Conservation (phyloP, 2,113 vertebrate species). For the Colaptes auratus region DNA sequence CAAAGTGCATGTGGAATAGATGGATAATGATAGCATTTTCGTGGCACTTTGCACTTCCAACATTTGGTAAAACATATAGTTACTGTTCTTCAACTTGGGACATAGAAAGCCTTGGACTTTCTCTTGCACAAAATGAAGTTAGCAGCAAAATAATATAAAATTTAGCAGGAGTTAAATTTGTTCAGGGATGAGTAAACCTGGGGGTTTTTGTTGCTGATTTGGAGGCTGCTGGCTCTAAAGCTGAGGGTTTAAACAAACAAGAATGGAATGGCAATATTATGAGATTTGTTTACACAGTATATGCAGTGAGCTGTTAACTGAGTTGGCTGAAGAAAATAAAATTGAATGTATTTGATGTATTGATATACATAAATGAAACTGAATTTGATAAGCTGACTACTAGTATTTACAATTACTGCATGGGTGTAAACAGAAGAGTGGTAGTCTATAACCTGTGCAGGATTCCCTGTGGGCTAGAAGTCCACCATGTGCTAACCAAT, state of each 20-base stretch:
- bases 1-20: background rate
- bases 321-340: slow-evolving; percentile 29
- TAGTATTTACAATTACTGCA: background rate
- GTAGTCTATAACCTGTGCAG: background rate
- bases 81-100: background rate
- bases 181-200: slow-evolving; percentile 34
- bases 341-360: background rate
- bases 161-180: slow-evolving; percentile 27
- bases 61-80: background rate
- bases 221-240: slow-evolving; percentile 10
- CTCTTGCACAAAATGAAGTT: background rate
- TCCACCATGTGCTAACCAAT: fast-evolving
- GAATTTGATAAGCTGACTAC: background rate
- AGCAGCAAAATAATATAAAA: slow-evolving; percentile 13
- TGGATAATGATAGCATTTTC: background rate
- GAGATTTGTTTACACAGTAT: slow-evolving; percentile 38
- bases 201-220: slow-evolving; percentile 1
- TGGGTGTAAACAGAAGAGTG: background rate
- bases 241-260: slow-evolving; percentile 1
- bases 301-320: slow-evolving; percentile 34
- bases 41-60: background rate
- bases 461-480: background rate
- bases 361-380: background rate
- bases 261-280: background rate
- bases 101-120: background rate